Conservation (phyloP, 2,797 vertebrate genomes). For the Chelon auratus region DNA sequence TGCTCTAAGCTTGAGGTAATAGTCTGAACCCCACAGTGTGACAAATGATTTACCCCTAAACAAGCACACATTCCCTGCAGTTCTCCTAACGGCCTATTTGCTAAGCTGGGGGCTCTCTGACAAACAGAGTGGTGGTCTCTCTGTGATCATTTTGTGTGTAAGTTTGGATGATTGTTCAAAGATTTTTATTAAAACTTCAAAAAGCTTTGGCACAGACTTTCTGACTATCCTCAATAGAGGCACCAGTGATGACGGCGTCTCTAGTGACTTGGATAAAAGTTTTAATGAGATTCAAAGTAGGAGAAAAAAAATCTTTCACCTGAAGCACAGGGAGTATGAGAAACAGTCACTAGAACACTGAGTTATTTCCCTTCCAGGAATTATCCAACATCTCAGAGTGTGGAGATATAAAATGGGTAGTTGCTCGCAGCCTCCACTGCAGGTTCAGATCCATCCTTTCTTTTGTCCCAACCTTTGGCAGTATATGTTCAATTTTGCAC, state of each 20-base stretch:
- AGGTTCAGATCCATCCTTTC: slow-evolving; percentile 36
- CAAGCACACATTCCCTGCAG: background rate
- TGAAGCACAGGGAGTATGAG: slow-evolving; percentile 27
- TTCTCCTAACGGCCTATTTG: background rate
- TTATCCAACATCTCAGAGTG: slow-evolving; percentile 29
- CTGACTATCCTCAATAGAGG: slow-evolving; percentile 26
- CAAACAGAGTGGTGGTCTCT: background rate
- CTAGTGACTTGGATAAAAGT: slow-evolving; percentile 32
- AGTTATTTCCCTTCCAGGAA: slow-evolving; percentile 28
- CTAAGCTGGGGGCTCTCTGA: background rate
- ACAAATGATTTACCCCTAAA: slow-evolving; percentile 10
- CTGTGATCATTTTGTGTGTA: background rate
- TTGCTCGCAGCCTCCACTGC: slow-evolving; percentile 30
- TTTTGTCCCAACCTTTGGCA: slow-evolving; percentile 28
- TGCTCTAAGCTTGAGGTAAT: slow-evolving; percentile 17
- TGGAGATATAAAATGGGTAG: slow-evolving; percentile 32
- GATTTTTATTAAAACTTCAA: slow-evolving; percentile 1
- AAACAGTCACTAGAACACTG: slow-evolving; percentile 29
- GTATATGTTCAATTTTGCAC: slow-evolving; percentile 17
- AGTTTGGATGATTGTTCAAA: slow-evolving; percentile 7
- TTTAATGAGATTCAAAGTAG: slow-evolving; percentile 37
- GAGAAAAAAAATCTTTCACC: slow-evolving; percentile 30
- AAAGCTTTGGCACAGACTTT: slow-evolving; percentile 15
- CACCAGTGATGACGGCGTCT: slow-evolving; percentile 16
- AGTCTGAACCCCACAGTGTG: background rate